Conservation (phyloP, 1,140 invertebrate genomes). For the Hyles euphorbiae region DNA sequence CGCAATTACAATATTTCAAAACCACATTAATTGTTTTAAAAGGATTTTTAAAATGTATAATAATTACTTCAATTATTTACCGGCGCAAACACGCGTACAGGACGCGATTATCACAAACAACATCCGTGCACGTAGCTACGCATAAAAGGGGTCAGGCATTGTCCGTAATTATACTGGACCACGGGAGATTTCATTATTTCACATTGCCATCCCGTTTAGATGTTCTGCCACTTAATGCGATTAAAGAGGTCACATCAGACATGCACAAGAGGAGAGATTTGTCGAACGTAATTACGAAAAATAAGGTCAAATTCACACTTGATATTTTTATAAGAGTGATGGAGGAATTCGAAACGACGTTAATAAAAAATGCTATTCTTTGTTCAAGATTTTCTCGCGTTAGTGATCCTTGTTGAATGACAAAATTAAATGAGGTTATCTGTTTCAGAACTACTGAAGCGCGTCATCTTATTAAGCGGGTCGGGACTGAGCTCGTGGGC, state of each 20-base stretch:
- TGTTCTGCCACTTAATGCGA: constrained; percentile 52
- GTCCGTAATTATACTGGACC: constrained; percentile 51
- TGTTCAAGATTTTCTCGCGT: constrained; percentile 32
- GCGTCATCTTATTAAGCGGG: constrained; percentile 94
- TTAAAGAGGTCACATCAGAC: constrained; percentile 43
- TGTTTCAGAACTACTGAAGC: constrained; percentile 89
- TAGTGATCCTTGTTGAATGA: constrained; percentile 39
- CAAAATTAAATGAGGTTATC: constrained; percentile 61
- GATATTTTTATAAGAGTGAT: constrained; percentile 14
- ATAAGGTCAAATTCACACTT: constrained; percentile 27
- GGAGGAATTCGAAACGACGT: constrained; percentile 7
- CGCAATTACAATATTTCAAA: no score
- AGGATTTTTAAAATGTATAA: no score
- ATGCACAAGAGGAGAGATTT: constrained; percentile 32
- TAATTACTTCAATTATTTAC: constrained; percentile 20
- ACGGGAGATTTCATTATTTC: constrained; percentile 55
- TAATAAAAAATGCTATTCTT: constrained; percentile 32
- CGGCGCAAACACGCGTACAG: constrained; percentile 16
- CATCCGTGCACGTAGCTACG: constrained; percentile 21
- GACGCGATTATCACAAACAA: constrained; percentile 26
- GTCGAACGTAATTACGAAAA: constrained; percentile 31
- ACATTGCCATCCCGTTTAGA: constrained; percentile 40
- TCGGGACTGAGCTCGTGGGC: constrained; percentile 97
- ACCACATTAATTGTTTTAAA: no score
- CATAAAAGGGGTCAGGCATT: constrained; percentile 37